Evolutionary conservation across 37 sponge, comb jelly and placozoan genomes (phyloP).

Genomic region (Chondrosia reniformis): DNA sequence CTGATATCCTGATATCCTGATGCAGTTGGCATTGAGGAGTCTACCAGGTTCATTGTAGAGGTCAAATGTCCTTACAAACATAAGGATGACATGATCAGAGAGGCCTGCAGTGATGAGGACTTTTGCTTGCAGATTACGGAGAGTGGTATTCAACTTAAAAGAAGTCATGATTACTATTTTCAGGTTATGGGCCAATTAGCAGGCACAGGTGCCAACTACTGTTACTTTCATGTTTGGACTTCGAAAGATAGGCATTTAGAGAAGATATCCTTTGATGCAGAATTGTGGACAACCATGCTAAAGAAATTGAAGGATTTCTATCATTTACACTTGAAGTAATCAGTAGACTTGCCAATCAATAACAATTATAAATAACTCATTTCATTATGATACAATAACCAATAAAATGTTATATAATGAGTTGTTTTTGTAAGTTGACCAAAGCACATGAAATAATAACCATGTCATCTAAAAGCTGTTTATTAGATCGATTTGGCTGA

Average conservation of each 20-base stretch:
- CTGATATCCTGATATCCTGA: no score
- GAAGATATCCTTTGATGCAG: neutral
- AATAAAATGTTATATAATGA: no score
- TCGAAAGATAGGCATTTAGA: neutral
- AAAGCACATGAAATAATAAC: constrained; percentile 33
- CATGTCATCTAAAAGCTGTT: constrained; percentile 39
- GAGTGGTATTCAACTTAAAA: neutral
- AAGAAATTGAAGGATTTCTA: no score
- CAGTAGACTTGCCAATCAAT: no score
- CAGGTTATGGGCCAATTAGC: constrained; percentile 17
- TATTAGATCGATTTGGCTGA: constrained; percentile 19
- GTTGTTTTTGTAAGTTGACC: constrained; percentile 23
- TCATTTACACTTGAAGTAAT: no score
- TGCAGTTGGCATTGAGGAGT: neutral
- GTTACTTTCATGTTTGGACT: constrained; percentile 11
- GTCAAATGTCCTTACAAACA: constrained; percentile 26
- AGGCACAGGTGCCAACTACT: neutral
- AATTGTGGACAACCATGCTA: neutral
- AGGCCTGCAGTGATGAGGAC: constrained; percentile 14
- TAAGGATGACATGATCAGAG: neutral
- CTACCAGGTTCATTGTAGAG: neutral
- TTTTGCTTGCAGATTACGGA: neutral
- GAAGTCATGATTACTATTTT: neutral
- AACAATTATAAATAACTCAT: no score
- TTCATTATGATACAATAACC: no score